Evolutionary conservation across 2,797 vertebrate species (phyloP), one percentile per base, ranked within the genome.

Genomic region (Coendou prehensilis): DNA sequence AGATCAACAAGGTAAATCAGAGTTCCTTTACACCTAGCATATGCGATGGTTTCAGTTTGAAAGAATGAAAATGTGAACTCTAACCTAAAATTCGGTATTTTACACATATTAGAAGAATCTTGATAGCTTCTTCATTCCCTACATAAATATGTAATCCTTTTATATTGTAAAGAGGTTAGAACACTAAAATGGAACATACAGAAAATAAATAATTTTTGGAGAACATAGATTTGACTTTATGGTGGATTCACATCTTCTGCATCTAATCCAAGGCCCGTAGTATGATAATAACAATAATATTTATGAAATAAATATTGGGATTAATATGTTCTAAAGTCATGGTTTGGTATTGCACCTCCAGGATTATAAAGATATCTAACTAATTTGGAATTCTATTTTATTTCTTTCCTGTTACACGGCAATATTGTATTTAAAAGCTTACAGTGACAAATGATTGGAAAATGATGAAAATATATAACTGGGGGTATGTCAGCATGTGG

Each of bases 391-490:
- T 78, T 56, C 28, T 50, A n/a, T 50, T 94, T 93, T 75, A 69
- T 83, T 75, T 87, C 23, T 37, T 82, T 28, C 54, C 3, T 33
- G 2, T 87, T 41, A 15, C 8, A 54, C 30, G 17, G 63, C 56
- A 54, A 52, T 37, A 82, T 78, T 95, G 9, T 83, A 7, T 86
- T 91, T 84, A 54, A 56, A 94, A 94, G 22, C 17, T 75, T 15
- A 69, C 0, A 56, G 23, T 67, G n/a, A 85, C 45, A 76, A 81
- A 78, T 89, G 61, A 92, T 88, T 93, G 54, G n/a, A 47, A 93
- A 94, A 73, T 79, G 41, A 84, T 89, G 22, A 56, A 95, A 93
- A 78, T 47, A 5, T 57, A 81, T 90, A 30, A 94, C 15, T 63
- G 26, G 78, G 17, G 4, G 14, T 92, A 13, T 79, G 78, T 56